These are phyloP conservation scores for Branchipolynoe longqiensis DNA, from an alignment of 2,888 invertebrate species.

Conservation along the genomic window DNA sequence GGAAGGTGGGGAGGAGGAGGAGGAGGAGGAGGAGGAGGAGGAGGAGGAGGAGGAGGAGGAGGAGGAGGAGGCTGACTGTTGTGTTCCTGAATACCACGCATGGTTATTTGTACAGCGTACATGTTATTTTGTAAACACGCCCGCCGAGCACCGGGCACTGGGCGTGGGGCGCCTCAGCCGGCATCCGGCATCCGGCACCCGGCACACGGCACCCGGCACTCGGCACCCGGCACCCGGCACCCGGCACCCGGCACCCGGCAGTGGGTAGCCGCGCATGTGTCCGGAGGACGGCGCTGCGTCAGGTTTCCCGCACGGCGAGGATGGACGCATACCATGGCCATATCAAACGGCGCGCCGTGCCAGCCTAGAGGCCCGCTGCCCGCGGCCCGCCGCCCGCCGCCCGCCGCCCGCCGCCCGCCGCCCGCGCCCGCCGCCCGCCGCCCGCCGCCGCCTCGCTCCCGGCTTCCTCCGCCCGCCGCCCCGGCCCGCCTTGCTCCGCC, in stretches of 20 bases:
- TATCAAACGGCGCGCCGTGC: slow-evolving; percentile 12
- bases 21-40: not conserved
- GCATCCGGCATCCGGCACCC: too few relatives aligned
- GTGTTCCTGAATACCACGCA: too few relatives aligned
- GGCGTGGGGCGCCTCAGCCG: too few relatives aligned
- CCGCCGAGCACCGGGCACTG: not conserved
- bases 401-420: not conserved
- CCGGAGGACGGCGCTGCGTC: slow-evolving; percentile 21
- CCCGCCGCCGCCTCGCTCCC: not conserved
- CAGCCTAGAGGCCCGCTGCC: not conserved
- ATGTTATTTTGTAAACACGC: slow-evolving; percentile 41
- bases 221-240: too few relatives aligned
- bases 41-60: not conserved
- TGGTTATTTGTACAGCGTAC: slow-evolving; percentile 36
- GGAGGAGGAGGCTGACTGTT: not conserved
- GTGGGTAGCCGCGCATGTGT: slow-evolving; percentile 36
- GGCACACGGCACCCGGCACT: too few relatives aligned
- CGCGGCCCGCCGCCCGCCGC: not conserved
- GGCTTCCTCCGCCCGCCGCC: not conserved
- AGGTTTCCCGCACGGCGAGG: slow-evolving; percentile 6
- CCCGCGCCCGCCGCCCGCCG: not conserved
- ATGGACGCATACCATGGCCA: slow-evolving; percentile 47
- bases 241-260: too few relatives aligned
- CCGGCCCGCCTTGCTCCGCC: not conserved
- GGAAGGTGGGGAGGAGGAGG: not conserved